Percentiles rank a stretch among this genome's conserved stretches.
These are phyloP conservation scores for Coreius guichenoti DNA, from an alignment of 2,797 vertebrate species.

Conservation along the genomic window DNA sequence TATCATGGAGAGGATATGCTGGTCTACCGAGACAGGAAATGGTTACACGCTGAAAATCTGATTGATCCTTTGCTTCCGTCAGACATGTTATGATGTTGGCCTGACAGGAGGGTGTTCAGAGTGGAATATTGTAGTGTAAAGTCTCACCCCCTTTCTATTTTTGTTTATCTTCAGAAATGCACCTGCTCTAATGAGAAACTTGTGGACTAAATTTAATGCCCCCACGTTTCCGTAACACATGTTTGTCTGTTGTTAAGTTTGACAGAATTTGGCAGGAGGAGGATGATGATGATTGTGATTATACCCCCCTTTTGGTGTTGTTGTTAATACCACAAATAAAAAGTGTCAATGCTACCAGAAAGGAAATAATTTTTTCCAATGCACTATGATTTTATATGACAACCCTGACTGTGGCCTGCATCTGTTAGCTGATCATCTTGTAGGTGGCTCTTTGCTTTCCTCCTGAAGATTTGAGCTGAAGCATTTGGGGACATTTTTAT, in stretches of 20 bases:
- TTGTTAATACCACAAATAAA: background rate
- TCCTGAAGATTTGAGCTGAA: background rate
- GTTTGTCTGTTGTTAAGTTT: slow-evolving; percentile 26
- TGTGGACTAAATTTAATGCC: slow-evolving; percentile 29
- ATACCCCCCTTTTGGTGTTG: background rate
- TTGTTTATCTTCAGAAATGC: slow-evolving; percentile 48
- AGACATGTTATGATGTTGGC: slow-evolving; percentile 23
- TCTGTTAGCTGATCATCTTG: background rate
- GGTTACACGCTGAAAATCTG: slow-evolving; percentile 66
- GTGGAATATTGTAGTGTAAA: slow-evolving; percentile 60
- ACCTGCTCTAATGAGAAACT: slow-evolving; percentile 50
- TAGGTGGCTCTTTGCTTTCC: background rate
- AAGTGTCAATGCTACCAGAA: background rate
- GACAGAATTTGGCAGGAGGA: background rate
- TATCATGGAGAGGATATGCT: slow-evolving; percentile 65
- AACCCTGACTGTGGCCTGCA: background rate
- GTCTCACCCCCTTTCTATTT: slow-evolving; percentile 21
- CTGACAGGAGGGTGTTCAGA: slow-evolving; percentile 43
- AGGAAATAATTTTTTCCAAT: background rate
- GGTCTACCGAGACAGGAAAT: slow-evolving; percentile 68
- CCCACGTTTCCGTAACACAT: slow-evolving; percentile 26
- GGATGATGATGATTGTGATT: background rate
- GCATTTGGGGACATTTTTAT: background rate
- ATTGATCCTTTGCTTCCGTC: slow-evolving; percentile 58
- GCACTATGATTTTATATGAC: background rate